phyloP scores from a whole-genome alignment of 2,797 vertebrate genomes.

The Champsocephalus gunnari region DNA sequence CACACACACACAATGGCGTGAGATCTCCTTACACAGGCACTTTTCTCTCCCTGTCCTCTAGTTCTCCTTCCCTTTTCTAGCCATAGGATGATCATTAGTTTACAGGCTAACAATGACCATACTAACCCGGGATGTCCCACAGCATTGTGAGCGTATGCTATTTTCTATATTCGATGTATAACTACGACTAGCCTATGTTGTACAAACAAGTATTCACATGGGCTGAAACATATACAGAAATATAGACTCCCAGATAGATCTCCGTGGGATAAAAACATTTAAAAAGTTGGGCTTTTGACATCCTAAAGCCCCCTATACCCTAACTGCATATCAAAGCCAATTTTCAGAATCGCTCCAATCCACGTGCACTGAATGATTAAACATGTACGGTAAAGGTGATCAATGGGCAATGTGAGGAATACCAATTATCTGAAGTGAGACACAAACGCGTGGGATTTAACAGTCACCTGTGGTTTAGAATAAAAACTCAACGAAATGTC shows the following conservation, averaged over 20 bases:
- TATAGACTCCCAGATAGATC: too few relatives aligned
- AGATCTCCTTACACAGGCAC: conserved; percentile 81
- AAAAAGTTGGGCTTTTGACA: background rate
- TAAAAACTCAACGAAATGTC: conserved; percentile 41
- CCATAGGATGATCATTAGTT: conserved; percentile 36
- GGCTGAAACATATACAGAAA: background rate
- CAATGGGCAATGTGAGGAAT: conserved; percentile 4
- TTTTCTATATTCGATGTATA: background rate
- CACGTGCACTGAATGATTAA: conserved; percentile 44
- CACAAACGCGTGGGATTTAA: conserved; percentile 47
- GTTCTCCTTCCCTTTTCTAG: conserved; percentile 35
- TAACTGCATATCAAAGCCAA: background rate
- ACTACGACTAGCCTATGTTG: background rate
- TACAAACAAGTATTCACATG: background rate
- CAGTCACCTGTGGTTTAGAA: conserved; percentile 25
- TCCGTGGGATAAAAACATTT: background rate
- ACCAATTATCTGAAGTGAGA: conserved; percentile 43
- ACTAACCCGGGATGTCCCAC: conserved; percentile 1
- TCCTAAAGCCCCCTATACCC: background rate
- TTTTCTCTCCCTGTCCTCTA: conserved; percentile 60
- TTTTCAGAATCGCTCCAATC: conserved; percentile 5
- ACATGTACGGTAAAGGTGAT: conserved; percentile 47
- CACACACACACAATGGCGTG: conserved; percentile 74
- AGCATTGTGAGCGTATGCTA: background rate
- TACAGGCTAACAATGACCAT: conserved; percentile 14